Conservation (phyloP, 2,113 vertebrate species). For the Sylvietta virens region DNA sequence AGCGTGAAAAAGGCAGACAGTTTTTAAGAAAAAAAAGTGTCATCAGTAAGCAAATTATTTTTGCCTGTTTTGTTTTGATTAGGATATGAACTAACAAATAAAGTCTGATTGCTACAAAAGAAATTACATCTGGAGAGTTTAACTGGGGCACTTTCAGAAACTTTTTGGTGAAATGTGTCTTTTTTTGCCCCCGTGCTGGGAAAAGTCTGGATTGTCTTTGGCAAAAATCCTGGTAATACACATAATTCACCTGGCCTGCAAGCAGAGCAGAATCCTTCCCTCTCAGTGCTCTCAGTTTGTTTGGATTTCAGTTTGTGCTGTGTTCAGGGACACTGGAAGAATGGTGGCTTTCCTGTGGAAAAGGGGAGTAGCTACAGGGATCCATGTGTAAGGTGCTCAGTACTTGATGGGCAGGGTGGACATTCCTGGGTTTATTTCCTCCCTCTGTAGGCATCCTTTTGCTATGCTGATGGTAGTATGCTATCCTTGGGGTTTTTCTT, state of each 20-base stretch:
- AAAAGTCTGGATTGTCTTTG: neutral
- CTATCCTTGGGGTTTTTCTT: neutral
- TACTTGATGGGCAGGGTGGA: neutral
- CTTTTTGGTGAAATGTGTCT: neutral
- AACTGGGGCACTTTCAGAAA: conserved; percentile 50
- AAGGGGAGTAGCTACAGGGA: accelerated
- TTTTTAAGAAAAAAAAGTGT: conserved; percentile 53
- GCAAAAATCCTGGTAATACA: neutral
- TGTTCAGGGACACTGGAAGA: neutral
- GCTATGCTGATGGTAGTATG: neutral
- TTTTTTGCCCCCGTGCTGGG: neutral
- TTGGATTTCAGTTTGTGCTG: neutral
- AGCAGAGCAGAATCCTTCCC: neutral
- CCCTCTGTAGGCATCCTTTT: neutral
- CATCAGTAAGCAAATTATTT: conserved; percentile 69
- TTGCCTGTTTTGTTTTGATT: conserved; percentile 62
- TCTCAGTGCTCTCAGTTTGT: neutral
- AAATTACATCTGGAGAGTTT: conserved; percentile 62
- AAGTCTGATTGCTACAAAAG: conserved; percentile 69
- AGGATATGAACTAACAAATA: conserved; percentile 64
- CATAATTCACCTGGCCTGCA: neutral
- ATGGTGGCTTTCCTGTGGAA: neutral
- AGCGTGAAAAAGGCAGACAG: conserved; percentile 44
- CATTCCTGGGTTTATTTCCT: neutral
- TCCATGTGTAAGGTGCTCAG: accelerated